Evolutionary conservation across 2,113 vertebrate genomes (phyloP), one percentile per base, ranked within the genome.

Genomic region (Ia io): DNA sequence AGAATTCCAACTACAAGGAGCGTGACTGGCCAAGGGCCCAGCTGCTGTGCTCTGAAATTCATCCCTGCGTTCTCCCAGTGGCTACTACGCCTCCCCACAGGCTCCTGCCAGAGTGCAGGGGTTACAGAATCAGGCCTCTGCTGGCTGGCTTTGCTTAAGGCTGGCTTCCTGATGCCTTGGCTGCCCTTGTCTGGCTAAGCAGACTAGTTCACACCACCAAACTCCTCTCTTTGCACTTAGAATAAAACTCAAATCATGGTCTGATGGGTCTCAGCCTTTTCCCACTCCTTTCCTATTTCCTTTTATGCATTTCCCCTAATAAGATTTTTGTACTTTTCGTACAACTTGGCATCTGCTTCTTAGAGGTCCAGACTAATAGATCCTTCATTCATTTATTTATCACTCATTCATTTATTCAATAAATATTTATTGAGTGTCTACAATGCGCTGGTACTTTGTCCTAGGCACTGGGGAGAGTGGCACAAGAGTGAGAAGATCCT

Each of bases 331-430:
- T 11, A 83, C 30, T 83, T 91, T 67, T 51, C 77, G 42, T 82
- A 6, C 59, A 9, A 30, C 37, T 82, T 69, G 59, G 14, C 32
- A 80, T 61, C 51, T 84, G 44, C 14, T 80, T 94, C 47, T 73
- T 51, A 73, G 65, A 86, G 10, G 22, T 69, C 56, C 30, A 82
- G 42, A 88, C 40, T 49, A 40, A 80, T 9, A 23, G 49, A 40
- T 40, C 56, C 77, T 67, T 74, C 76, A 74, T 42, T 92, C 37
- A 59, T 51, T 53, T 22, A 37, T 90, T 85, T 51, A 91, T 67
- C 28, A 69, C 5, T 63, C 53, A 80, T 56, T n/a, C 49, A 84
- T 69, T 82, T 22, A 40, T 20, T 69, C 37, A 94, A 76, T 22
- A 84, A 90, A 61, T 61, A 53, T 11, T 86, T 63, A 17, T 0